Conservation (phyloP, 2,888 invertebrate species). For the Agrotis segetum region DNA sequence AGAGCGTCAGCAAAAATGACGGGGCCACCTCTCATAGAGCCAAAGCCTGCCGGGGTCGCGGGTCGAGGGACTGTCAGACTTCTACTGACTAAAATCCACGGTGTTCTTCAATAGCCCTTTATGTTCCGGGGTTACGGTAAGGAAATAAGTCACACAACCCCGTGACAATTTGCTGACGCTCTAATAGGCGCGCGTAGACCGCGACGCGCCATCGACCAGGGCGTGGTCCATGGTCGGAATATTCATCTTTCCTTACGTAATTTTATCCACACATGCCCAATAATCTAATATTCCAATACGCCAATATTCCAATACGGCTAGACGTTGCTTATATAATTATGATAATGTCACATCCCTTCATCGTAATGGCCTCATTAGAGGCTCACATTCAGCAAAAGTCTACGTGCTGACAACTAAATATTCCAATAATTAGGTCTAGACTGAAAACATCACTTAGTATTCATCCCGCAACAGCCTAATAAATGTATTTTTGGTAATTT, state of each 20-base stretch:
- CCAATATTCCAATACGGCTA: background rate
- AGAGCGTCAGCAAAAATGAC: no score
- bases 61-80: no score
- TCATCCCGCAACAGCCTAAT: background rate
- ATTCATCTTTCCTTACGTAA: background rate
- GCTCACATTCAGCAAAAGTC: slow-evolving; percentile 4
- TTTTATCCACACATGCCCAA: background rate
- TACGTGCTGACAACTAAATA: slow-evolving; percentile 35
- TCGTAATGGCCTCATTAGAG: background rate
- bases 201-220: no score
- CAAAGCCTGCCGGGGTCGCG: no score
- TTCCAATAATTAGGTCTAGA: slow-evolving; percentile 35
- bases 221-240: no score
- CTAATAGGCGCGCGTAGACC: no score
- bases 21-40: no score
- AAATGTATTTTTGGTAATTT: background rate
- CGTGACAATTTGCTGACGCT: no score
- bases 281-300: background rate
- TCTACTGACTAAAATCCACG: no score
- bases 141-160: no score
- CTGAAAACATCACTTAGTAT: slow-evolving; percentile 12
- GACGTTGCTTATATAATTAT: background rate
- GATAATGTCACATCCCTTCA: background rate
- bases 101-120: no score
- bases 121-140: no score